These are phyloP conservation scores for Vanessa tameamea DNA, from an alignment of 1,140 invertebrate species.

Conservation along the genomic window DNA sequence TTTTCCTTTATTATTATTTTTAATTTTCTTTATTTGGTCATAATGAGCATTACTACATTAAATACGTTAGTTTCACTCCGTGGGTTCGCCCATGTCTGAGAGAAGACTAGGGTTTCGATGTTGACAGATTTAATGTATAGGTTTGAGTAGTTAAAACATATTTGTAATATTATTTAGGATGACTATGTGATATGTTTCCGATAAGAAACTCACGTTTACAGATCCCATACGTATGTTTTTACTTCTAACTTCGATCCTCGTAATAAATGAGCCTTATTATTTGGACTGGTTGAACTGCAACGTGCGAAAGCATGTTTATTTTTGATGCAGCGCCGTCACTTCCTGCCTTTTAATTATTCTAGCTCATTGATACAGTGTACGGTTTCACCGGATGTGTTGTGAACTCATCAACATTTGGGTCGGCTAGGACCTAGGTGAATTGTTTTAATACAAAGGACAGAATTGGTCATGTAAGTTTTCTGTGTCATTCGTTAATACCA, in stretches of 20 bases:
- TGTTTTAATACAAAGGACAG: background rate
- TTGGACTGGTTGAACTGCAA: background rate
- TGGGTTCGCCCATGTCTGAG: too few species aligned
- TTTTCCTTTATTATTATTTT: too few species aligned
- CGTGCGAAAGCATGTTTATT: slow-evolving; percentile 23
- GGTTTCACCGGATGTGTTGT: slow-evolving; percentile 39
- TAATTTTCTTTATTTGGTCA: too few species aligned
- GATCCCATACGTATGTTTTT: background rate
- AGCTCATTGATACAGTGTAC: slow-evolving; percentile 38
- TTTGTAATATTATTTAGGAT: too few species aligned
- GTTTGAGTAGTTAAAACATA: too few species aligned
- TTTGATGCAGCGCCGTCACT: slow-evolving; percentile 26
- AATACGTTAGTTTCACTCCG: too few species aligned
- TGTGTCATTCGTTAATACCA: too few species aligned
- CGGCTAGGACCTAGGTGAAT: slow-evolving; percentile 16
- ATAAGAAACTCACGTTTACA: too few species aligned
- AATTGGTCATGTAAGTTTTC: background rate
- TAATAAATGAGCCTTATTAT: background rate
- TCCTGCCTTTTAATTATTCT: slow-evolving; percentile 40
- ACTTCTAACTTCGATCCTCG: background rate
- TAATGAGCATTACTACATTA: too few species aligned
- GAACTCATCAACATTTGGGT: slow-evolving; percentile 31
- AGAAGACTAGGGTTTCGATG: too few species aligned
- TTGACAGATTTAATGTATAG: too few species aligned
- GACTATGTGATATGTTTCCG: too few species aligned